Conservation (phyloP, 1,140 invertebrate genomes). For the Zophobas atratus region DNA sequence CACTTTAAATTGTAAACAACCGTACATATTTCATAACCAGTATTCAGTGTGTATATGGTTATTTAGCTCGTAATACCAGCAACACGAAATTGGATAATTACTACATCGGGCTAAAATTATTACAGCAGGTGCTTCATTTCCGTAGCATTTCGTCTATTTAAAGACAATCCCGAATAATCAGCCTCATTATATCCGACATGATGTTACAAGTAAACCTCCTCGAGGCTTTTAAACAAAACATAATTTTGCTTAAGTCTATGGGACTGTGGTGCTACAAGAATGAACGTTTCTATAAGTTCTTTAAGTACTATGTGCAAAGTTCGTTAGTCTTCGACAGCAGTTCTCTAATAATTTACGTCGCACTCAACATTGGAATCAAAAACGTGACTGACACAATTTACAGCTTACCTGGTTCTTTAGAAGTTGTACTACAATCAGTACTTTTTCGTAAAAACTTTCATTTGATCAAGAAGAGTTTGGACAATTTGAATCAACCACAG, state of each 20-base stretch:
- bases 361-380: not conserved
- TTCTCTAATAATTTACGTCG: conserved; percentile 10
- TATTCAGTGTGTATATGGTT: not conserved
- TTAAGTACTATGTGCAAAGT: conserved; percentile 18
- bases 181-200: not conserved
- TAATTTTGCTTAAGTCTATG: conserved; percentile 9
- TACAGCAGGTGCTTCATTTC: conserved; percentile 9
- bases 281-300: conserved; percentile 12
- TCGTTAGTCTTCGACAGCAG: conserved; percentile 21
- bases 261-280: conserved; percentile 6
- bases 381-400: conserved; percentile 19
- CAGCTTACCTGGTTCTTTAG: conserved; percentile 18
- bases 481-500: conserved; percentile 7
- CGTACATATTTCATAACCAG: not conserved
- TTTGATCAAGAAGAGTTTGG: conserved; percentile 1
- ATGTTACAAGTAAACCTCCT: conserved; percentile 12
- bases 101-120: not conserved
- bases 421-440: conserved; percentile 13
- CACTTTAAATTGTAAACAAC: not conserved
- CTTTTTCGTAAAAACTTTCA: conserved; percentile 7
- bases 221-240: conserved; percentile 15
- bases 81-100: conserved; percentile 21
- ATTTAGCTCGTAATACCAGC: conserved; percentile 7
- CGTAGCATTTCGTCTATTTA: conserved; percentile 16
- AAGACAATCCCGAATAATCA: not conserved